Conservation (phyloP, 2,888 invertebrate genomes). For the Sesia apiformis region DNA sequence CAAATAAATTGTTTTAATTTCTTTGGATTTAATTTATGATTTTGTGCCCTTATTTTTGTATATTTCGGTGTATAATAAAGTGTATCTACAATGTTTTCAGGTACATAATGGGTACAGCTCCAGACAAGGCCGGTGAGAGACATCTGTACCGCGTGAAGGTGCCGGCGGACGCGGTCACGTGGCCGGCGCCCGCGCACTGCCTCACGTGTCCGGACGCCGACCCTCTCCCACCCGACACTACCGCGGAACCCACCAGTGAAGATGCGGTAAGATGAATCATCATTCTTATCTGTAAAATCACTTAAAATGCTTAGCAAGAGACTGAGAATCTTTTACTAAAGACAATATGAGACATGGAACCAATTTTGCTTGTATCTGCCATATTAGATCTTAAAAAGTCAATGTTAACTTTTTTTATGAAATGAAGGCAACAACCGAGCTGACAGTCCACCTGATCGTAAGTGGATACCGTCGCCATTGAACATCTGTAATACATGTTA, state of each 20-base stretch:
- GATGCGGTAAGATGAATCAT: constrained; percentile 21
- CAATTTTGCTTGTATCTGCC: no score
- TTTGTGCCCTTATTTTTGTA: not conserved
- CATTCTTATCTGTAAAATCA: not conserved
- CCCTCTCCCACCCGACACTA: constrained; percentile 20
- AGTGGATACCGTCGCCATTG: no score
- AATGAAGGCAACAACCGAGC: no score
- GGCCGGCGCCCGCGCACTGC: constrained; percentile 68
- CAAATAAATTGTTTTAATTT: no score
- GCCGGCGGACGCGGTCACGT: constrained; percentile 37
- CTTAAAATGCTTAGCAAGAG: no score
- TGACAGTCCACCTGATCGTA: no score
- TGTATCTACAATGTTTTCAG: constrained; percentile 41
- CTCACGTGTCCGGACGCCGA: constrained; percentile 67
- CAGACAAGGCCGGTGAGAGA: constrained; percentile 84
- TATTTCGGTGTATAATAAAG: not conserved
- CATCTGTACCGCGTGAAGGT: constrained; percentile 83
- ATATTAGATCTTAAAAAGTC: no score
- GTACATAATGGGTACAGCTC: constrained; percentile 87
- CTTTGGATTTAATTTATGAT: no score
- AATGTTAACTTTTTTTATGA: no score
- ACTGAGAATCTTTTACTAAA: no score
- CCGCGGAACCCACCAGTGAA: constrained; percentile 22
- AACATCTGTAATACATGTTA: no score
- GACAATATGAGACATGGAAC: no score